Evolutionary conservation across 1,140 invertebrate genomes (phyloP), one percentile per base, ranked within the genome.

Genomic region (Leptinotarsa undecemlineata): DNA sequence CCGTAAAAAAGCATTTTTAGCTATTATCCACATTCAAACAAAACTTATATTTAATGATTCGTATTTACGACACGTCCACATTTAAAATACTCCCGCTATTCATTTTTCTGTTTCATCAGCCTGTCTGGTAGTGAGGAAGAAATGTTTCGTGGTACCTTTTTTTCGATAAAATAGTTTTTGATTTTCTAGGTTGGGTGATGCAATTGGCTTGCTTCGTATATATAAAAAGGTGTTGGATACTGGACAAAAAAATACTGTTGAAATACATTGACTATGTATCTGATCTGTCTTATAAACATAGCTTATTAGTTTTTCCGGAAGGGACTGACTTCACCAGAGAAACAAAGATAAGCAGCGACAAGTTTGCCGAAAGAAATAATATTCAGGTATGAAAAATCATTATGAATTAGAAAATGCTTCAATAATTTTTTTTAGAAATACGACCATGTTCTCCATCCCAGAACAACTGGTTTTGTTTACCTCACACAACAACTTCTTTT

Each of bases 241-340:
- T 90, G 71, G 95, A 97, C 82, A 88, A 93, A 82, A 78, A 85
- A 1, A 88, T 90, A 63, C 85, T 97, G 57, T 87, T 88, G 14
- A 88, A 90, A 70, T 90, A 92, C 47, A 84, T 95, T 15, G 89
- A 93, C 81, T 96, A 96, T 84, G 91, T 95, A 76, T 86, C 90
- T 70, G 87, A 88, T 3, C 85, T 93, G 11, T 82, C 88, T 15
- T 89, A 90, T 78, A 89, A 87, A 13, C 89, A 87, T 76, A 89
- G 92, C 85, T 81, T 97, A 33, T 86, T 96, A 17, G 87, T 97
- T 73, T 97, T 96, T 82, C 95, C 95, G 0, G 95, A 97, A 86
- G 95, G 96, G 3, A 97, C 95, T 1, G 94, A 97, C 85, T 86
- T 96, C 26, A 94, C 93, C 20, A 85, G 86, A n/a, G 87, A 86